A percentile compares a stretch with the other conserved stretches of the same genome.
Conservation (phyloP, 2,888 invertebrate genomes). For the Trissolcus brochymenae region DNA sequence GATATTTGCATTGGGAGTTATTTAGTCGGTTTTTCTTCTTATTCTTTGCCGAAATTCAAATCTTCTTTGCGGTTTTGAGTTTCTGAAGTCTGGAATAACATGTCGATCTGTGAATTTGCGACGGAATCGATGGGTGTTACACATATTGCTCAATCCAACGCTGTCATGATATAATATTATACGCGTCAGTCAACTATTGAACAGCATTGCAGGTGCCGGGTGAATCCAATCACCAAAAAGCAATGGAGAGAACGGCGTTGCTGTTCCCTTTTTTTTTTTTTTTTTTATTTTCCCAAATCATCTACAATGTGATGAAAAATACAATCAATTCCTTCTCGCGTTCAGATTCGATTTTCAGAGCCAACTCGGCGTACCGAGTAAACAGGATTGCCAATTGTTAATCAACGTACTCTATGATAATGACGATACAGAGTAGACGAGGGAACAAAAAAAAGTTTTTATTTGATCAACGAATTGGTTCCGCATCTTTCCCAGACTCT, state of each 20-base stretch:
- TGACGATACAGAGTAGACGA: conserved; percentile 13
- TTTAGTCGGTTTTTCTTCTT: conserved; percentile 25
- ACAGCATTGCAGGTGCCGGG: conserved; percentile 20
- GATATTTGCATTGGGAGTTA: conserved; percentile 23
- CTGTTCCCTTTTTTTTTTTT: conserved; percentile 2
- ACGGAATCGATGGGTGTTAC: conserved; percentile 18
- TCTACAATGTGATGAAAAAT: conserved; percentile 33
- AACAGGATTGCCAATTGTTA: conserved; percentile 37
- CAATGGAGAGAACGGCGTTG: conserved; percentile 22
- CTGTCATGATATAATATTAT: conserved; percentile 46
- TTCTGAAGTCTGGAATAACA: not conserved
- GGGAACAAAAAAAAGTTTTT: conserved; percentile 1
- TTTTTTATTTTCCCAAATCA: conserved; percentile 31
- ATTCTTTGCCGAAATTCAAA: too few species aligned
- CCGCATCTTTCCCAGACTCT: too few species aligned
- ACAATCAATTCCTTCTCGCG: conserved; percentile 32
- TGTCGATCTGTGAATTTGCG: conserved; percentile 18
- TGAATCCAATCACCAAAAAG: conserved; percentile 40
- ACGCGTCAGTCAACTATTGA: conserved; percentile 46
- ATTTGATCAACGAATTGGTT: conserved; percentile 11
- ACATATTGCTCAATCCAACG: conserved; percentile 34
- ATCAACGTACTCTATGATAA: conserved; percentile 44
- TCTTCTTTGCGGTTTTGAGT: too few species aligned
- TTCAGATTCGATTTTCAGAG: conserved; percentile 33
- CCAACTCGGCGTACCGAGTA: conserved; percentile 24